Evolutionary conservation across 2,113 vertebrate genomes (phyloP).

Genomic region (Eptesicus fuscus): DNA sequence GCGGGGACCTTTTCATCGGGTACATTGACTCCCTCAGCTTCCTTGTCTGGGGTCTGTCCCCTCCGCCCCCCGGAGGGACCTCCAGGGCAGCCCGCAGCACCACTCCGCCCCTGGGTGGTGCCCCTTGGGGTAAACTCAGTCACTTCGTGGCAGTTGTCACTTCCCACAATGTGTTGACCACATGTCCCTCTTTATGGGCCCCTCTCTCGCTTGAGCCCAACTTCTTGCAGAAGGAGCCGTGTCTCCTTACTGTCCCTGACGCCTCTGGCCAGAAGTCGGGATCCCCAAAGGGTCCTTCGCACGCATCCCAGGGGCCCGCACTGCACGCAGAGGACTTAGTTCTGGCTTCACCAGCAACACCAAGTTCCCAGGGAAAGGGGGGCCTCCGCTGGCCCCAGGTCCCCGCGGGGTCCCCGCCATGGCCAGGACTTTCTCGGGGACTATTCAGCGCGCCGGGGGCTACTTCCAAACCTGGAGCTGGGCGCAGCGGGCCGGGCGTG

Average conservation of each 20-base stretch:
- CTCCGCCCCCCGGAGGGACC: no score
- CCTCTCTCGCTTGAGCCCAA: neutral
- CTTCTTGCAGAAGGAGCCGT: neutral
- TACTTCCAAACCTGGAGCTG: fast-evolving
- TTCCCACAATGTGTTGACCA: neutral
- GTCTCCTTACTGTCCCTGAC: neutral
- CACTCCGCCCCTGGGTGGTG: neutral
- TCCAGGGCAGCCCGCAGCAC: fast-evolving
- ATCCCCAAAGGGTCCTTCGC: neutral
- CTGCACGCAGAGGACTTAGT: neutral
- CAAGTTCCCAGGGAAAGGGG: neutral
- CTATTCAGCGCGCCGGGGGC: neutral
- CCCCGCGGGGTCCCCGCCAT: neutral
- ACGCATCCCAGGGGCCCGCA: neutral
- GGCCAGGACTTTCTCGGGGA: neutral
- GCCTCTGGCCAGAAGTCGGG: neutral
- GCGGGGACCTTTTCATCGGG: neutral
- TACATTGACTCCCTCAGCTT: fast-evolving
- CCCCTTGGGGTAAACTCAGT: neutral
- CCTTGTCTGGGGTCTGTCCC: fast-evolving
- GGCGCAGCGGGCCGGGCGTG: neutral
- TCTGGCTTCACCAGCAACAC: neutral
- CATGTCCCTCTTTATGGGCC: neutral
- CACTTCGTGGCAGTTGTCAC: neutral
- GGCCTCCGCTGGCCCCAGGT: neutral